Conservation (phyloP, 1,140 invertebrate genomes). For the Drosophila mauritiana region DNA sequence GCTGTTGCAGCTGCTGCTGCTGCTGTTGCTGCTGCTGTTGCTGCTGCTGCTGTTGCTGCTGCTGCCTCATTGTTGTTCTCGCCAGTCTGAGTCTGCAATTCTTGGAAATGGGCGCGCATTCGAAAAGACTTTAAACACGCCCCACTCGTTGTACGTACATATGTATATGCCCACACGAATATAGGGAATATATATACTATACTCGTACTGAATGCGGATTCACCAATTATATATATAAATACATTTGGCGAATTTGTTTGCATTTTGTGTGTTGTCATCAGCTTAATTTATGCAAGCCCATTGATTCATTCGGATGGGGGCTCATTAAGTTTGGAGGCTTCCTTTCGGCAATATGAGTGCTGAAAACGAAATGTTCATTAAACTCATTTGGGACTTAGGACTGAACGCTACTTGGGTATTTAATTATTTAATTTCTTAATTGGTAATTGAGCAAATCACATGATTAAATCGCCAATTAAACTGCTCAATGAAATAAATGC, state of each 20-base stretch:
- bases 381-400: background rate
- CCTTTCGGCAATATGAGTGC: slow-evolving; percentile 5
- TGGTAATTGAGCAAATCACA: too few species aligned
- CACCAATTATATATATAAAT: slow-evolving; percentile 27
- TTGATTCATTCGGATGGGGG: slow-evolving; percentile 59
- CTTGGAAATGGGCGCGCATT: slow-evolving; percentile 74
- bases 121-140: slow-evolving; percentile 44
- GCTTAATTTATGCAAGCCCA: slow-evolving; percentile 60
- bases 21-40: slow-evolving; percentile 19
- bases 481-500: background rate
- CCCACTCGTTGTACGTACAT: slow-evolving; percentile 21
- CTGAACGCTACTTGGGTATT: background rate
- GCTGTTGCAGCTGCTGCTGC: slow-evolving; percentile 12
- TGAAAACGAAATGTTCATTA: slow-evolving; percentile 13
- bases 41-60: slow-evolving; percentile 18
- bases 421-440: slow-evolving; percentile 26
- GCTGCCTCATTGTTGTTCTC: slow-evolving; percentile 40
- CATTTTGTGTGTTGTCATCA: slow-evolving; percentile 55
- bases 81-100: slow-evolving; percentile 48
- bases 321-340: slow-evolving; percentile 33
- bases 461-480: background rate
- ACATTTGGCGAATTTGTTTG: slow-evolving; percentile 48
- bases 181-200: background rate
- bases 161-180: slow-evolving; percentile 21
- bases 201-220: background rate